Evolutionary conservation across 2,797 vertebrate species (phyloP), one percentile per base, ranked within the genome.

Genomic region (Ibycter americanus): DNA sequence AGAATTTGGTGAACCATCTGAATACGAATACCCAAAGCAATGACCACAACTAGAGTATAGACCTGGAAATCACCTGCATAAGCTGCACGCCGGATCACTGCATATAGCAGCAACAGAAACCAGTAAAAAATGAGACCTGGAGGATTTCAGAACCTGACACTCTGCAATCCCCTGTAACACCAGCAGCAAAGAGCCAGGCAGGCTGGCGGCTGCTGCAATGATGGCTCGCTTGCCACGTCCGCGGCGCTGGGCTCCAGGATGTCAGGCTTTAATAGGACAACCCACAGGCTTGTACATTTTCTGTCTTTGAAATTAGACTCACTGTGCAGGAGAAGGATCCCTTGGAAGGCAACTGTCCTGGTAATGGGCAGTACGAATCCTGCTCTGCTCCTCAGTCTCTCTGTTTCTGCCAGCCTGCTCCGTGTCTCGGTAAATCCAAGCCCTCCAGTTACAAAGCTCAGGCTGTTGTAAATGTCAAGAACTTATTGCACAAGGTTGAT

Each of bases 401-500:
- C 66, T 18, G 5, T 2, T 47, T 26, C 76, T 89, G 63, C 51
- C 83, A 87, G 82, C 77, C 80, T 89, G 44, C 90, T 94, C 86
- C n/a, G 5, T n/a, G 26, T 38, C 90, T 90, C 89, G 23, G 63
- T 52, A 87, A 90, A 94, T 80, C 93, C 49, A 8, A 85, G 76
- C 85, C 73, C 95, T 84, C 36, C 94, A 38, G 63, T 54, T 76
- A 83, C 94, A 83, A 78, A 94, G 87, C 93, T 97, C 96, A 88
- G 95, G 93, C 94, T 93, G 67, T 22, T 93, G 42, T 38, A 93
- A 93, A 90, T 91, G 95, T 91, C 91, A 96, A 93, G 97, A 96
- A 97, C 97, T 97, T 97, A 94, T 93, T 97, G 96, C 74, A 66
- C 84, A 38, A 97, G 96, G 97, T 78, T 87, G 71, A 94, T 96